These are phyloP conservation scores for Lamprologus speciosus DNA, from an alignment of 2,113 vertebrate species.

Conservation along the genomic window DNA sequence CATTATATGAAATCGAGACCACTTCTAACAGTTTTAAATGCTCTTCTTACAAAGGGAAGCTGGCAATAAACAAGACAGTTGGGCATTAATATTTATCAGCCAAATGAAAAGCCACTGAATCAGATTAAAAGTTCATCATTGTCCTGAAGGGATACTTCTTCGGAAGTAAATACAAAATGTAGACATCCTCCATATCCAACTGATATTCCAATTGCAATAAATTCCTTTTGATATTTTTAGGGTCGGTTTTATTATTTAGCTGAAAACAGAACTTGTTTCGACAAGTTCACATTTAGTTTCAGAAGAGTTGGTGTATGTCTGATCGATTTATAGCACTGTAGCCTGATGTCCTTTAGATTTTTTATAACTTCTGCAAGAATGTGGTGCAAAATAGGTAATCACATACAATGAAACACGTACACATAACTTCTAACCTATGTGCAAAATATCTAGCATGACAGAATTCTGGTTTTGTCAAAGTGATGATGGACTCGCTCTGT, in stretches of 20 bases:
- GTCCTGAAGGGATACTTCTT: not conserved
- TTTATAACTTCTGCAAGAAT: not conserved
- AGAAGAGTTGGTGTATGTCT: not conserved
- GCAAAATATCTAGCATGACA: not conserved
- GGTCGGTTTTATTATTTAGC: not conserved
- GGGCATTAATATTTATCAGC: not conserved
- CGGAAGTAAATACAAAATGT: not conserved
- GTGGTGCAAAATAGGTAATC: not conserved
- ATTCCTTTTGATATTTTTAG: not conserved
- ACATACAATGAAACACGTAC: not conserved
- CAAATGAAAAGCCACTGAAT: not conserved
- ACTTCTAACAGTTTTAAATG: not conserved
- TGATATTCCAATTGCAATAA: not conserved
- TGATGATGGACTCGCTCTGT: not conserved
- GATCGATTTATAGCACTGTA: not conserved
- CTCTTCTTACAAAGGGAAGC: not conserved
- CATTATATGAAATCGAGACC: slow-evolving; percentile 8
- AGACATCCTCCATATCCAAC: not conserved
- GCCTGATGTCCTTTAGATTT: too few relatives aligned
- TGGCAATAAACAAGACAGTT: not conserved
- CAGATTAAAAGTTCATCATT: not conserved
- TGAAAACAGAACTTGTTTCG: not conserved
- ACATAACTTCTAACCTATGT: not conserved
- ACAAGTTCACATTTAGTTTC: not conserved
- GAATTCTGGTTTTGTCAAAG: not conserved